Evolutionary conservation across 2,797 vertebrate species (phyloP), one percentile per base, ranked within the genome.

Genomic region (Pogoniulus pusillus): DNA sequence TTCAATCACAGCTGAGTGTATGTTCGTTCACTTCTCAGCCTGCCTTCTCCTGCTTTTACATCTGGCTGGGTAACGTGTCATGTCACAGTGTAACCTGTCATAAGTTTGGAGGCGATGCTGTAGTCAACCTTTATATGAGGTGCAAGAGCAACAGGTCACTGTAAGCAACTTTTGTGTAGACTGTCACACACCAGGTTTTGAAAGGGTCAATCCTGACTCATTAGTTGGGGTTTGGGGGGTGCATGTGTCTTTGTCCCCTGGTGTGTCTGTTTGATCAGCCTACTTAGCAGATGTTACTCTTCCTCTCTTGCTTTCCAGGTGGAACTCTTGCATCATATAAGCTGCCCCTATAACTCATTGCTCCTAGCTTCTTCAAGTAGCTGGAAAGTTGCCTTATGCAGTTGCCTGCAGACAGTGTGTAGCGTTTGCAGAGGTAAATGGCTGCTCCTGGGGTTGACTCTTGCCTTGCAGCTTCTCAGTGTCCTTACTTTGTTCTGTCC

Each of bases 1-100:
- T 91, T 92, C 80, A 92, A 59, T 93, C 58, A 23, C 55, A 84
- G 32, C 69, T 55, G 51, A 43, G 60, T 78, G 7, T 69, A 30
- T 27, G 12, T 69, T 94, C 29, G 2, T 64, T 91, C 43, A 43
- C 43, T 74, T 62, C 63, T 47, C 60, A 82, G 59, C n/a, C 27
- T 71, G 64, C 65, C 24, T 69, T 68, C 47, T 79, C 51, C 43
- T 58, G 16, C 27, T 15, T 87, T 85, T 89, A 80, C 20, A n/a
- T 63, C 45, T 79, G 43, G 4, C 37, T 82, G 84, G 47, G 12
- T 24, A 71, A 71, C 7, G 9, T 24, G 58, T 68, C 9, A 2
- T 22, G 35, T 62, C 34, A 59, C 54, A 60, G 57, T 57, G 47
- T 66, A 82, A 53, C 35, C 74, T 62, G n/a, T 30, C 7, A 0